Evolutionary conservation across 2,797 vertebrate genomes (phyloP), one percentile per base, ranked within the genome.

Genomic region (Gymnopithys bicolor): DNA sequence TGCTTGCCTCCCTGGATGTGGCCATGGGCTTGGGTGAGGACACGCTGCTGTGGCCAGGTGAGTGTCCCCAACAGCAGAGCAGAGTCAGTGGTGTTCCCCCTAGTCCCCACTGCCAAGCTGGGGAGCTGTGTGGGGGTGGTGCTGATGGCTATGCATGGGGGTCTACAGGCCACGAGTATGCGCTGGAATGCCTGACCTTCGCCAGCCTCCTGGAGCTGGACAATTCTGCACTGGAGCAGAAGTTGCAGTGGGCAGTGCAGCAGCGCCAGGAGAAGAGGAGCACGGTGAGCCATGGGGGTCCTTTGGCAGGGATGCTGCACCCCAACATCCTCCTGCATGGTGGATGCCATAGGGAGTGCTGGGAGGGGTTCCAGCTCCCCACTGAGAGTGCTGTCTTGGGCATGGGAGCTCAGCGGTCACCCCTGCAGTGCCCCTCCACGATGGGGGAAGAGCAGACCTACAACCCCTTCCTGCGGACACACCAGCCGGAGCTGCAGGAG

Each of bases 31-130:
- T 99, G 71, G 98, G 97, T 1, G 98, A 99, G 16, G 98, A 99
- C 43, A 99, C 99, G 0, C 97, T 99, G 32, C 97, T 99, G 35
- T 99, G 99, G 99, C 99, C 99, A 1, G 99, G 99, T 99, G 97
- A 87, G 97, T 39, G 13, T 68, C 45, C 32, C 48, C 59, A 81
- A 0, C 19, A 41, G 73, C 2, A 1, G 32, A 12, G 28, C 66
- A 71, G n/a, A 87, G 41, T 32, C 5, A 9, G 35, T 13, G 4
- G 4, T 52, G 43, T 70, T 5, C 5, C 32, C 45, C 15, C 9
- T 18, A 28, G 7, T 10, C 39, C 28, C 39, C 39, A 2, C 24
- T 87, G 70, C 69, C 2, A 1, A 37, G 46, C 8, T 27, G 21
- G 28, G 63, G 19, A 24, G 25, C 19, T 1, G 0, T 10, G 7